Percentiles rank a stretch among this genome's conserved stretches.
phyloP scores from a whole-genome alignment of 2,888 invertebrate genomes.

The Limnephilus lunatus region DNA sequence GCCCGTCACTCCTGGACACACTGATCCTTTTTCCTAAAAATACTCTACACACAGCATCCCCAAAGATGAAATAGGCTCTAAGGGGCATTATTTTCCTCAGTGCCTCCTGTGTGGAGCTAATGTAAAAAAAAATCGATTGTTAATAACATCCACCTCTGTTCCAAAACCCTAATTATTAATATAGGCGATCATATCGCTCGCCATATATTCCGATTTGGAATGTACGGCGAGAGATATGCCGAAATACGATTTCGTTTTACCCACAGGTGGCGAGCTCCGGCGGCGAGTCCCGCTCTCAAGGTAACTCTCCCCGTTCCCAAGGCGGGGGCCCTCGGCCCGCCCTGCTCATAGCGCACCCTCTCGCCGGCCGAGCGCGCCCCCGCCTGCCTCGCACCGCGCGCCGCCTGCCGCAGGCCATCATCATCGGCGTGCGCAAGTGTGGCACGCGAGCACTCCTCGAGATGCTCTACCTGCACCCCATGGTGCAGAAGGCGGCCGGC shows the following conservation, averaged over 20 bases:
- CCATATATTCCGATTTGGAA: too few species aligned
- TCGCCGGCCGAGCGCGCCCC: conserved; percentile 72
- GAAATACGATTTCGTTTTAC: not conserved
- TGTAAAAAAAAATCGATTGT: too few species aligned
- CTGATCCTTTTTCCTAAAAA: too few species aligned
- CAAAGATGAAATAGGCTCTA: too few species aligned
- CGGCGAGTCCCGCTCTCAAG: conserved; percentile 70
- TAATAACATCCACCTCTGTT: not conserved
- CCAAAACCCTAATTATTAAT: not conserved
- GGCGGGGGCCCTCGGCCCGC: conserved; percentile 52
- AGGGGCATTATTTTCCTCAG: too few species aligned
- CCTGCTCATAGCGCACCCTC: conserved; percentile 52
- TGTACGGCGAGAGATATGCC: too few species aligned
- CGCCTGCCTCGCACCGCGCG: conserved; percentile 72
- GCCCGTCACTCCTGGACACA: too few species aligned
- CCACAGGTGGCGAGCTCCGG: conserved; percentile 68
- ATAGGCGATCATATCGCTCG: too few species aligned
- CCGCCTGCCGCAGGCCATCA: conserved; percentile 84
- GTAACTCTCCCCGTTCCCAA: conserved; percentile 63
- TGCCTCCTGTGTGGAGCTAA: too few species aligned
- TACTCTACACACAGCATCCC: too few species aligned
- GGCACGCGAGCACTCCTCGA: conserved; percentile 97
- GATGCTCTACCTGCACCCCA: conserved; percentile 95
- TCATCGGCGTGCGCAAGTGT: conserved; percentile 97
- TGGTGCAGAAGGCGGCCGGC: conserved; percentile 93